Percentiles rank a stretch among this genome's conserved stretches.
Conservation (phyloP, 2,113 vertebrate genomes). For the Daubentonia madagascariensis region DNA sequence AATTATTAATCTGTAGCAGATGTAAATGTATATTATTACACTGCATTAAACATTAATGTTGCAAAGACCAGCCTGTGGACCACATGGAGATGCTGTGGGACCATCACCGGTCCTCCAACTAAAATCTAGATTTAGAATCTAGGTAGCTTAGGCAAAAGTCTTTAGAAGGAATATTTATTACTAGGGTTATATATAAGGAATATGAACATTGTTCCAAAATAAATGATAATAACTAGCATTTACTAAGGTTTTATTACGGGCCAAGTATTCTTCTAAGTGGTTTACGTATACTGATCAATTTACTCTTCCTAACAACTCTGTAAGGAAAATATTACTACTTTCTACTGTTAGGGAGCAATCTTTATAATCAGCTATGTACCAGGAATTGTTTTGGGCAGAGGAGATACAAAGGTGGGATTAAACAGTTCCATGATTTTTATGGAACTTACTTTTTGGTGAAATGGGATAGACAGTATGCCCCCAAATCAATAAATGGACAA, state of each 20-base stretch:
- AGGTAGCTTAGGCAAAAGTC: not conserved
- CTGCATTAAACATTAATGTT: slow-evolving; percentile 60
- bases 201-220: not conserved
- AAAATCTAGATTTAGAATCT: slow-evolving; percentile 15
- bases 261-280: not conserved
- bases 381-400: not conserved
- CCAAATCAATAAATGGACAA: not conserved
- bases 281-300: not conserved
- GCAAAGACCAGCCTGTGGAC: not conserved
- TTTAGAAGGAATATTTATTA: not conserved
- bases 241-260: not conserved
- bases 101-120: not conserved
- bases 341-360: not conserved
- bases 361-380: not conserved
- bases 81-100: not conserved
- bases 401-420: not conserved
- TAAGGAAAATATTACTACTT: not conserved
- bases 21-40: slow-evolving; percentile 68
- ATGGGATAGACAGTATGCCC: not conserved
- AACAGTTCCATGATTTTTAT: not conserved
- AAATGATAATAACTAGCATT: not conserved
- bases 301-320: not conserved
- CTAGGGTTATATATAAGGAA: not conserved
- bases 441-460: not conserved
- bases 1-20: slow-evolving; percentile 76